These are phyloP conservation scores for Echinometra lucunter DNA, from an alignment of 53 echinoderm and acorn worm species.

Conservation along the genomic window DNA sequence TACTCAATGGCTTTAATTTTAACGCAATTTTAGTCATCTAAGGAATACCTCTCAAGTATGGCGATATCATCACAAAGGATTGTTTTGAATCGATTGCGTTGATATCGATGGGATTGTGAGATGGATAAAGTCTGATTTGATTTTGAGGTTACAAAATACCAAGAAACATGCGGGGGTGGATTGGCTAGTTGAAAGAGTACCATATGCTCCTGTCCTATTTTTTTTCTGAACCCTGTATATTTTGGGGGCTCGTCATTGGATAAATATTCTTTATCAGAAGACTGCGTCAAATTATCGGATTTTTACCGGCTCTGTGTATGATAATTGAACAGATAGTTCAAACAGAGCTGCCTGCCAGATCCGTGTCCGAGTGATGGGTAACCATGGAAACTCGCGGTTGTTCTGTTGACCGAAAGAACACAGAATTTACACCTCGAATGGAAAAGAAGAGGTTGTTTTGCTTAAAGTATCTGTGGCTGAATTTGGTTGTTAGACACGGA, in stretches of 20 bases:
- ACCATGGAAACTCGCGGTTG: constrained; percentile 31
- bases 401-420: constrained; percentile 36
- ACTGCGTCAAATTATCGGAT: constrained; percentile 22
- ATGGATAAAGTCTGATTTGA: too few species aligned
- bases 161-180: background rate
- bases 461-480: background rate
- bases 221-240: background rate
- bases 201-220: background rate
- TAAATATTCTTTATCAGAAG: background rate
- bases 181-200: background rate
- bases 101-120: too few species aligned
- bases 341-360: background rate
- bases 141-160: background rate
- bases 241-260: background rate
- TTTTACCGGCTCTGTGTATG: constrained; percentile 43
- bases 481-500: constrained; percentile 44
- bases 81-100: too few species aligned
- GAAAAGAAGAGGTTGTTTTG: background rate
- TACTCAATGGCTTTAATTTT: too few species aligned
- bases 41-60: too few species aligned
- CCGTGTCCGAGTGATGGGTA: constrained; percentile 46
- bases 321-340: constrained; percentile 57
- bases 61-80: too few species aligned
- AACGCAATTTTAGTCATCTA: too few species aligned
- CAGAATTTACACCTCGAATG: constrained; percentile 45